These are phyloP conservation scores for Alcedo atthis DNA, from an alignment of 2,797 vertebrate species.

Conservation along the genomic window DNA sequence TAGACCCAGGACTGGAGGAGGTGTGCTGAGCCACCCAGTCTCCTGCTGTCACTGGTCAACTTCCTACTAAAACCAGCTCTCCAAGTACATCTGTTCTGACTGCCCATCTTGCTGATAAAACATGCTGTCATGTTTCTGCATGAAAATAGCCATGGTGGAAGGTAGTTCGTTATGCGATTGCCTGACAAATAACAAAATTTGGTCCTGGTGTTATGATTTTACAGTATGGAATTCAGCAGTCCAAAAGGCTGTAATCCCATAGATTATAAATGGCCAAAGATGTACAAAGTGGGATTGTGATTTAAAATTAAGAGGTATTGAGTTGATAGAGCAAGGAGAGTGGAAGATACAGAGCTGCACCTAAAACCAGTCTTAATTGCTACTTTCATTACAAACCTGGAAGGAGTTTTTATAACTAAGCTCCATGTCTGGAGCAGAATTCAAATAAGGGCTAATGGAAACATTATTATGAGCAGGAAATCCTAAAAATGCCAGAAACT, in stretches of 20 bases:
- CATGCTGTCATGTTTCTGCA: fast-evolving
- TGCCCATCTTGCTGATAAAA: not conserved
- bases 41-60: not conserved
- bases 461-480: not conserved
- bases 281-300: not conserved
- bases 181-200: not conserved
- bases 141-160: not conserved
- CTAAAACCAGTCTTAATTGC: not conserved
- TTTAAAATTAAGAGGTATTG: not conserved
- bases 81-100: not conserved
- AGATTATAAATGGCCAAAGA: not conserved
- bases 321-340: not conserved
- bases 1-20: not conserved
- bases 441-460: not conserved
- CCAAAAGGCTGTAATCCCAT: not conserved
- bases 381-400: not conserved
- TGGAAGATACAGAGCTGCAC: not conserved
- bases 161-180: not conserved
- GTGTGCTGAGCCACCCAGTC: not conserved
- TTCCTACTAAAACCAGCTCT: not conserved
- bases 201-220: not conserved
- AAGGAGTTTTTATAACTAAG: not conserved
- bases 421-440: not conserved
- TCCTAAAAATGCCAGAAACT: not conserved
- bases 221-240: not conserved